Evolutionary conservation across 2,888 invertebrate species (phyloP), one percentile per base, ranked within the genome.

Genomic region (Eupithecia subfuscata): DNA sequence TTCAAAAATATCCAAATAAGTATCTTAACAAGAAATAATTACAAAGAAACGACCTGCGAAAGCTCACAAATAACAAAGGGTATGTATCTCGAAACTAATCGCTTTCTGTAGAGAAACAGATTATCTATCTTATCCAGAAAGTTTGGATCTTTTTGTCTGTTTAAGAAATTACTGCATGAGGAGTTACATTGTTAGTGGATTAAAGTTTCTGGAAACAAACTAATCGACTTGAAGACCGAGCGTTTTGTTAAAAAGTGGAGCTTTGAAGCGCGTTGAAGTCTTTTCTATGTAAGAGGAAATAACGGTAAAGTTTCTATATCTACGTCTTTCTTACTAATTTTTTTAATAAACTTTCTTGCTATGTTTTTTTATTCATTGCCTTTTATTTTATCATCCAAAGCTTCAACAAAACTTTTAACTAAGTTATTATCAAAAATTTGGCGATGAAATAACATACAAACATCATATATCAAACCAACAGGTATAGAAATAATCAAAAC

Each of bases 51-150:
- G 82, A 83, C 79, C 84, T 84, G 86, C 84, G 81, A 87, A 87
- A 84, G 72, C 82, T 85, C 80, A 81, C 83, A 84, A 80, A 82
- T 80, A 60, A 75, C 86, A 87, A 84, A 78, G 75, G 77, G 76
- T 78, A 72, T n/a, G n/a, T n/a, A n/a, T 81, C 80, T 76, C 63
- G 12, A 74, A 75, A 56, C 75, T 85, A 84, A 84, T 82, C 81
- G 75, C 79, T 82, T 82, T 80, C 81, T 80, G 78, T 79, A 86
- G 87, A 86, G 84, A 83, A 83, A n/a, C 81, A 87, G 89, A 89
- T 90, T 88, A 88, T 76, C 80, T 74, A 77, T 76, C 71, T 81
- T 73, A 78, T 84, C 78, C 81, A 78, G 84, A 87, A 83, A 83
- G 84, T 85, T 82, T 84, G 78, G 67, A 71, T 71, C 76, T 83